Evolutionary conservation across 2,797 vertebrate genomes (phyloP).

Genomic region (Sebastiscus tertius): DNA sequence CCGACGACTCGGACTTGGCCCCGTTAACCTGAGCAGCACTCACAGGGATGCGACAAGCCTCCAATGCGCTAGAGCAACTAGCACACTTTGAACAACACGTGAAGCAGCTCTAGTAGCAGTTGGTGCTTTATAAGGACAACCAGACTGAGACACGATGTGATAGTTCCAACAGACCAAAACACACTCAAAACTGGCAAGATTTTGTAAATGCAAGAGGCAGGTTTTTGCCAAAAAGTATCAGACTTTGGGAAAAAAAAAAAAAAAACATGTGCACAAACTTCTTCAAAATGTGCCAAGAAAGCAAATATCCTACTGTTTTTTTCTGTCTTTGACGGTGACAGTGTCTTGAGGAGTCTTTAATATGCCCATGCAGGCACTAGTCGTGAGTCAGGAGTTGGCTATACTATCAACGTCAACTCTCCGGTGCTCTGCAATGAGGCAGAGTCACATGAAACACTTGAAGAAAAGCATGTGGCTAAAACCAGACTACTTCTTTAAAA

Average conservation of each 20-base stretch:
- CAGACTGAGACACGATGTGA: conserved; percentile 3
- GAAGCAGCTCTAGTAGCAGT: conserved; percentile 36
- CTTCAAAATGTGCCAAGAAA: neutral
- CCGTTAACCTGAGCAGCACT: conserved; percentile 41
- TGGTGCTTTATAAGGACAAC: neutral
- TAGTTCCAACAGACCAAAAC: neutral
- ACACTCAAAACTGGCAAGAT: conserved; percentile 7
- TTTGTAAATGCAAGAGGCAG: neutral
- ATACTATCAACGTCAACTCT: conserved; percentile 56
- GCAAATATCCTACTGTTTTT: neutral
- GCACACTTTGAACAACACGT: conserved; percentile 53
- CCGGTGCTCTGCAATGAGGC: conserved; percentile 63
- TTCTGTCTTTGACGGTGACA: neutral
- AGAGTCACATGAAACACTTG: conserved; percentile 60
- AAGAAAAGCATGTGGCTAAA: conserved; percentile 58
- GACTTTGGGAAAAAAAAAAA: neutral
- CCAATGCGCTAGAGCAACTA: conserved; percentile 51
- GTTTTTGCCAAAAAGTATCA: neutral
- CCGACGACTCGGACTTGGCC: conserved; percentile 33
- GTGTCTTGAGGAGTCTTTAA: conserved; percentile 24
- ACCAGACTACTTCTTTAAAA: conserved; percentile 1
- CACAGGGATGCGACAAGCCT: conserved; percentile 60
- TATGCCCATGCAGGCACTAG: conserved; percentile 21
- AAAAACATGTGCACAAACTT: neutral
- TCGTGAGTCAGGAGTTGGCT: conserved; percentile 69